These are phyloP conservation scores for Clostera curtula DNA, from an alignment of 2,888 invertebrate genomes.

Conservation along the genomic window DNA sequence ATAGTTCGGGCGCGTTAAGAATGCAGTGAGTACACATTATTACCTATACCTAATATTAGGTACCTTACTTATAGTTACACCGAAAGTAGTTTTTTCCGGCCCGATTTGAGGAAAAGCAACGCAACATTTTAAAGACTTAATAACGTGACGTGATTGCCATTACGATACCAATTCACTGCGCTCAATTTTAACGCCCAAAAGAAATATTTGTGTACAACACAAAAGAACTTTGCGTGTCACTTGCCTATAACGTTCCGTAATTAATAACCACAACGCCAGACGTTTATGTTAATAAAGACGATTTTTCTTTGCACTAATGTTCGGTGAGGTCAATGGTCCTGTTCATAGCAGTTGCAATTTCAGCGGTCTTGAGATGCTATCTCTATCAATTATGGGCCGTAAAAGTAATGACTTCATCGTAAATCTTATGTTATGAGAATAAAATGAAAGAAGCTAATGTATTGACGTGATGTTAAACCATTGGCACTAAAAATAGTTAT, in stretches of 20 bases:
- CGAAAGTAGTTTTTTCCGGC: no score
- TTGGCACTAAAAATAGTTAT: no score
- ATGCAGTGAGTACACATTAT: no score
- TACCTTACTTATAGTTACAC: no score
- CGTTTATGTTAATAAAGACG: conserved; percentile 57
- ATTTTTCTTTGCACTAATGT: conserved; percentile 65
- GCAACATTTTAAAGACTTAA: conserved; percentile 22
- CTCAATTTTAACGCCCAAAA: conserved; percentile 29
- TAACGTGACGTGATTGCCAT: conserved; percentile 20
- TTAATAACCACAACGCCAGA: conserved; percentile 62
- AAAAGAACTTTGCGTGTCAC: conserved; percentile 49
- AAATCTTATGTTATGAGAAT: conserved; percentile 69
- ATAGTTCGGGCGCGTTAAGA: no score
- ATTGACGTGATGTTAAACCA: conserved; percentile 68
- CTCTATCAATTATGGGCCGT: conserved; percentile 72
- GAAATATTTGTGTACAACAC: conserved; percentile 40
- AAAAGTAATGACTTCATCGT: conserved; percentile 74
- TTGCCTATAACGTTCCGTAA: conserved; percentile 57
- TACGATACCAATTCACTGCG: conserved; percentile 22
- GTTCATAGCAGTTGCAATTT: conserved; percentile 66
- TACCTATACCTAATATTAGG: no score
- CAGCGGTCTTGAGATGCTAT: conserved; percentile 62
- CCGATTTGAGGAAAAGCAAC: conserved; percentile 7
- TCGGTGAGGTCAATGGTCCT: conserved; percentile 56
- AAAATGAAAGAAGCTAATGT: no score